Conservation (phyloP, 2,888 invertebrate genomes). For the Physocephala rufipes region DNA sequence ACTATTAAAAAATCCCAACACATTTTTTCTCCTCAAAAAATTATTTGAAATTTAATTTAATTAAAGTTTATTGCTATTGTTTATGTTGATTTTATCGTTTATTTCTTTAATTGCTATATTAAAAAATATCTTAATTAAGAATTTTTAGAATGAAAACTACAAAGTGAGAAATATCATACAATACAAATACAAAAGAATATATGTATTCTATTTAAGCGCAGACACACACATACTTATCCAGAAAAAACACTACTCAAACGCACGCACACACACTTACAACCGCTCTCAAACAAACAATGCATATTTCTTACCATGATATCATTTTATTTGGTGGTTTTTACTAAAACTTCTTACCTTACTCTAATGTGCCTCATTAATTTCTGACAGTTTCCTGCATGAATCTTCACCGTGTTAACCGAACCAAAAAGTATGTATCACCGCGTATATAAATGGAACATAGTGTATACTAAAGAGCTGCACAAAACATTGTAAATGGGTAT, state of each 20-base stretch:
- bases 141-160: background rate
- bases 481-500: no score
- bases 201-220: no score
- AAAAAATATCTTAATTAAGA: background rate
- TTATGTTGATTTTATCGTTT: background rate
- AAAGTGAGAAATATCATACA: no score
- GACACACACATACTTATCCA: no score
- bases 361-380: constrained; percentile 52
- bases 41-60: constrained; percentile 11
- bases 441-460: no score
- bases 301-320: background rate
- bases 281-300: background rate
- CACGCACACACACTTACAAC: constrained; percentile 1
- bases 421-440: no score
- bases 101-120: constrained; percentile 12
- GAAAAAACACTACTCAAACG: no score
- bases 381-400: constrained; percentile 50
- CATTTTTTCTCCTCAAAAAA: background rate
- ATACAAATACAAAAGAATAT: no score
- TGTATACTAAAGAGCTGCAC: no score
- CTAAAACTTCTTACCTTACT: constrained; percentile 9
- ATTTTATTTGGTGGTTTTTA: constrained; percentile 8
- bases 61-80: background rate
- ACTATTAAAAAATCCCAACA: background rate
- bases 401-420: constrained; percentile 25